Base-by-base conservation (phyloP, 1,140 invertebrate genomes). In the Charaxes varanes region DNA sequence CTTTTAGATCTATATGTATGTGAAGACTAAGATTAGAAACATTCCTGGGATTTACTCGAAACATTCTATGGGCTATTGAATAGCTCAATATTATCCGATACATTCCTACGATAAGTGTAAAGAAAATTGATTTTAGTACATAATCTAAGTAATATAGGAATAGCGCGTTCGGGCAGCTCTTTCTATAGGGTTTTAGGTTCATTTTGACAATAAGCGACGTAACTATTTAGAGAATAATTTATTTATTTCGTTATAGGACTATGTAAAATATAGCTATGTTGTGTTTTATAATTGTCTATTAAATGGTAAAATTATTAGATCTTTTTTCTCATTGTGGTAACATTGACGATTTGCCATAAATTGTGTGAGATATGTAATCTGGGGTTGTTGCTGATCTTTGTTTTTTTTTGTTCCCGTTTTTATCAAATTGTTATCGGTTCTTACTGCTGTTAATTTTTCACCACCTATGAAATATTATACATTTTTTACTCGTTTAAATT, bases 211-310 rank as follows among this genome's bases (percentile, higher is more conserved):
- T 80, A 82, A 82, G 76, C 62, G 64, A 72, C 69, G 67, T 63
- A 49, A 61, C 53, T 67, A 62, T 69, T 57, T 76, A 78, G 71
- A 70, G 36, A 62, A 61, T 77, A 62, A 80, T 78, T 82, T 80
- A 82, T 82, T 82, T 82, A 80, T 82, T 82, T 79, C 62, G 76
- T 62, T 77, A 60, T 83, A 77, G 65, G 73, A 71, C 63, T 74
- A 78, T 78, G 74, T 82, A 78, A 82, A 69, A 70, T 73, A 77
- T 74, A 70, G 67, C 61, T 62, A 64, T 64, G 68, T 77, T 78
- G 70, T 77, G 70, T 81, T 81, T 74, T 76, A 68, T 73, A 62
- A 78, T 73, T 78, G 73, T 78, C 73, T 81, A 78, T 71, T 61
- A 54, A 70, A 64, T 59, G 52, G 45, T 67, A 66, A 63, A 69